A percentile compares a stretch with the other conserved stretches of the same genome.
These are phyloP conservation scores for Lichenostomus cassidix DNA, from an alignment of 2,113 vertebrate genomes.

Conservation along the genomic window DNA sequence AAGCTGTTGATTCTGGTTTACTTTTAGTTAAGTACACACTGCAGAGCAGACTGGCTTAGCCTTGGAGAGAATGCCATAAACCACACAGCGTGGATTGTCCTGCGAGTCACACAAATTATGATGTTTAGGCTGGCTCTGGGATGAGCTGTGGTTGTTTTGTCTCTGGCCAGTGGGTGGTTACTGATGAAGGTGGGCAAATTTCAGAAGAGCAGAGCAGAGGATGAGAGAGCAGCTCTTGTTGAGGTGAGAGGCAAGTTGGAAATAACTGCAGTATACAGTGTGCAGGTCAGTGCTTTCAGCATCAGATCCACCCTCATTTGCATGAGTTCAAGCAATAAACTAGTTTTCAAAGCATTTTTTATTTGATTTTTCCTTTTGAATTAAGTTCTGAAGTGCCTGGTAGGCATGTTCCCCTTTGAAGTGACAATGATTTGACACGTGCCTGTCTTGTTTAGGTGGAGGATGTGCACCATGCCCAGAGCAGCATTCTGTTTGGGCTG, in stretches of 20 bases:
- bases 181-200: neutral
- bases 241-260: neutral
- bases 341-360: neutral
- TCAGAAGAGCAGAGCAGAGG: neutral
- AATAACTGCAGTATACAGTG: neutral
- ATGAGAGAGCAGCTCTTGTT: neutral
- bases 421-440: neutral
- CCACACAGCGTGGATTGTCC: neutral
- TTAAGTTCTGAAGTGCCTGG: neutral
- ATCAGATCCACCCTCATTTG: neutral
- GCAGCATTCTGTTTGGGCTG: accelerated
- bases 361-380: neutral
- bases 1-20: neutral
- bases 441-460: neutral
- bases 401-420: neutral
- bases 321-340: neutral
- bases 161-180: neutral
- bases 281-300: neutral
- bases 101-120: neutral
- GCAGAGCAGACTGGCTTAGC: neutral
- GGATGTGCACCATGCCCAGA: accelerated
- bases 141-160: neutral
- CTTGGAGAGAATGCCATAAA: neutral
- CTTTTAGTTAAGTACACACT: constrained; percentile 5
- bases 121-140: neutral